These are phyloP conservation scores for Halocaridina rubra DNA, from an alignment of 2,888 invertebrate species.

Conservation along the genomic window DNA sequence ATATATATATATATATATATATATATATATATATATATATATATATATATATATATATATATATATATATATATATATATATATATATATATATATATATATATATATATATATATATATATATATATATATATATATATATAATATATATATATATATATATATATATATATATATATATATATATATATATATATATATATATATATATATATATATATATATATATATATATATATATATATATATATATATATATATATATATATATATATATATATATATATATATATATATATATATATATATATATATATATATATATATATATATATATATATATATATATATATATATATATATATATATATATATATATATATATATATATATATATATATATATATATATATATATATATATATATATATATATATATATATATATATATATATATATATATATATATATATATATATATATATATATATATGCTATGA, in stretches of 20 bases:
- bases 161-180: constrained; percentile 1
- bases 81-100: not conserved
- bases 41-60: not conserved
- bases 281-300: not conserved
- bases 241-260: not conserved
- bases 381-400: not conserved
- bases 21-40: not conserved
- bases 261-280: not conserved
- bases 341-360: not conserved
- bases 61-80: not conserved
- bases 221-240: not conserved
- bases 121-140: not conserved
- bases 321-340: not conserved
- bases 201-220: not conserved
- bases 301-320: not conserved
- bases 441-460: not conserved
- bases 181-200: not conserved
- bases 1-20: not conserved
- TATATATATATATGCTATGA: not conserved
- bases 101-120: not conserved
- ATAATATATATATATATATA: not conserved
- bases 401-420: not conserved
- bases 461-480: not conserved
- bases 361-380: constrained; percentile 1
- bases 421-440: not conserved